Evolutionary conservation across 2,888 invertebrate genomes (phyloP).

Genomic region (Prenolepis imparis): DNA sequence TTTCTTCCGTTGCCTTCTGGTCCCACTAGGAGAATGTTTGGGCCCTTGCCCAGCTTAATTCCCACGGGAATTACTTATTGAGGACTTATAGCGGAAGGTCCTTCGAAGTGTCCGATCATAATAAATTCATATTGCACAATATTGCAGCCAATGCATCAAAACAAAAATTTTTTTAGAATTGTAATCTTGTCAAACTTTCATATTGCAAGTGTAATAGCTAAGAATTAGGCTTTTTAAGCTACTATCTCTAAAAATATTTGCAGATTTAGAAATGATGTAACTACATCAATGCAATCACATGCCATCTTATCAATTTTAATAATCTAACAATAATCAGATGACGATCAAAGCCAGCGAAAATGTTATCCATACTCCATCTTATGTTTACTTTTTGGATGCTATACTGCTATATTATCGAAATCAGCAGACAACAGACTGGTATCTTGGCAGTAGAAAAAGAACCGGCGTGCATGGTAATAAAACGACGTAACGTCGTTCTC

Average conservation of each 20-base stretch:
- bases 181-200: not conserved
- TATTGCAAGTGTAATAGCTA: not conserved
- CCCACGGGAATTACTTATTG: conserved; percentile 85
- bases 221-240: no score
- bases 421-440: conserved; percentile 10
- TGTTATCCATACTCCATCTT: conserved; percentile 10
- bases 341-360: not conserved
- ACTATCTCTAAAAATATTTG: not conserved
- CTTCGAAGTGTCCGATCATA: conserved; percentile 27
- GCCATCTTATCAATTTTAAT: not conserved
- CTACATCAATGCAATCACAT: not conserved
- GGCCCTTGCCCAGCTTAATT: conserved; percentile 79
- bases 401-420: conserved; percentile 11
- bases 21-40: conserved; percentile 78
- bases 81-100: conserved; percentile 81
- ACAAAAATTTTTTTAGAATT: not conserved
- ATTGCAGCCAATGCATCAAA: not conserved
- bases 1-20: conserved; percentile 78
- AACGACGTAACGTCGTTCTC: conserved; percentile 56
- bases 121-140: conserved; percentile 20
- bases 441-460: conserved; percentile 16
- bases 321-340: not conserved
- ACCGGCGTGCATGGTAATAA: conserved; percentile 49
- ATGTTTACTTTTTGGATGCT: not conserved
- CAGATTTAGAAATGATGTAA: not conserved